Base-by-base conservation (phyloP, 2,113 vertebrate species). In the Marcusenius ussheri region DNA sequence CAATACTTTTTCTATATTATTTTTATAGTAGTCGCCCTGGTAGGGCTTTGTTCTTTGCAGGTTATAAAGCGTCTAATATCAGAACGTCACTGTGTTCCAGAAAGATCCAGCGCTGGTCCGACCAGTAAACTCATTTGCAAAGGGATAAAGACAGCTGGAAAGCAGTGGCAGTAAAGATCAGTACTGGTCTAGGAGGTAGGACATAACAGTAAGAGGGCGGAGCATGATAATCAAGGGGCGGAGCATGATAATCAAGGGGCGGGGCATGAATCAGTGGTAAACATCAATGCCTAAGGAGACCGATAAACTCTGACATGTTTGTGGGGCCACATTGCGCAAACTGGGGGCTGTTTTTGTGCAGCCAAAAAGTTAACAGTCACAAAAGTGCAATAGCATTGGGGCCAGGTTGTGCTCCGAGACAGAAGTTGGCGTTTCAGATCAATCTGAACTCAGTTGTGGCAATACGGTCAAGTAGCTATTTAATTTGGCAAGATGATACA, bases 1-100 rank as follows among this genome's bases (percentile, higher is more conserved):
- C 96, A 95, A 95, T 91, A 91, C 51, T 92, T 92, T 93, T 90
- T 84, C 93, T 91, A 90, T 93, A 94, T 70, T 70, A 70, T 93
- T 92, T 92, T 91, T 91, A 90, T 91, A 93, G 92, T 92, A 93
- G 92, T 93, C 90, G 90, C 91, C 91, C 92, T 74, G 89, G 92
- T 90, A 90, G 88, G 90, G 89, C 87, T 62, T 70, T 70, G 42
- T 88, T 89, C 74, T 89, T 53, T 53, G 31, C n/a, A 89, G 88
- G 74, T 35, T 13, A 88, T 27, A 88, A 11, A 66, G 53, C 39
- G 1, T 88, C 39, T 49, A 45, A 15, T 24, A 62, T 62, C 87
- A 88, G 87, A 62, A 88, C 50, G 6, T 53, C 8, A 87, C 85
- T 27, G n/a, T n/a, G 11, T 53, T 51, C 47, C 5, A 51, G 50